phyloP scores from a whole-genome alignment of 2,797 vertebrate species.

The Trichosurus vulpecula region DNA sequence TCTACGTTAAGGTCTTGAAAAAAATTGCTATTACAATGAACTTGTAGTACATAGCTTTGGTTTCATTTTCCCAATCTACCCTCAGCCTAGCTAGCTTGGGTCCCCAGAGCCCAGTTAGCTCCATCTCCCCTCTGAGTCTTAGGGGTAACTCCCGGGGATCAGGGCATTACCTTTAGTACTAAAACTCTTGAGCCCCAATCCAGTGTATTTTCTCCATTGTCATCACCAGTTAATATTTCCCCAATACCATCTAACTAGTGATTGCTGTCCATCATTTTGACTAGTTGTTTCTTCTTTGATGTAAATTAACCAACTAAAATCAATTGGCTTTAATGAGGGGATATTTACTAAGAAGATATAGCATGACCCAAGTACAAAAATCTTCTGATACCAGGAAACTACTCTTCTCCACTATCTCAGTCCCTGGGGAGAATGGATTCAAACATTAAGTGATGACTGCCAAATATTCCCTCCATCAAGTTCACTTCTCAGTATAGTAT shows the following conservation, averaged over 20 bases:
- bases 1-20: too few relatives aligned
- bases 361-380: not conserved
- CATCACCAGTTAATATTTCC: not conserved
- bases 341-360: not conserved
- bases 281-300: not conserved
- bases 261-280: not conserved
- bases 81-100: too few relatives aligned
- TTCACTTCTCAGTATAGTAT: not conserved
- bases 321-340: not conserved
- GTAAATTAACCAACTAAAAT: not conserved
- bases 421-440: not conserved
- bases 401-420: not conserved
- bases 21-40: too few relatives aligned
- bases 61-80: too few relatives aligned
- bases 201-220: too few relatives aligned
- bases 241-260: not conserved
- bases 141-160: too few relatives aligned
- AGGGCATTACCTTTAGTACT: too few relatives aligned
- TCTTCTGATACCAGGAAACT: not conserved
- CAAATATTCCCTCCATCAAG: too few relatives aligned
- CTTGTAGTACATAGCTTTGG: too few relatives aligned
- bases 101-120: too few relatives aligned
- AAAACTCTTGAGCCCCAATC: too few relatives aligned
- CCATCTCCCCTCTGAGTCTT: too few relatives aligned
- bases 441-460: not conserved